Percentiles rank a stretch among this genome's conserved stretches.
phyloP scores from a whole-genome alignment of 2,113 vertebrate species.

The Epinephelus fuscoguttatus region DNA sequence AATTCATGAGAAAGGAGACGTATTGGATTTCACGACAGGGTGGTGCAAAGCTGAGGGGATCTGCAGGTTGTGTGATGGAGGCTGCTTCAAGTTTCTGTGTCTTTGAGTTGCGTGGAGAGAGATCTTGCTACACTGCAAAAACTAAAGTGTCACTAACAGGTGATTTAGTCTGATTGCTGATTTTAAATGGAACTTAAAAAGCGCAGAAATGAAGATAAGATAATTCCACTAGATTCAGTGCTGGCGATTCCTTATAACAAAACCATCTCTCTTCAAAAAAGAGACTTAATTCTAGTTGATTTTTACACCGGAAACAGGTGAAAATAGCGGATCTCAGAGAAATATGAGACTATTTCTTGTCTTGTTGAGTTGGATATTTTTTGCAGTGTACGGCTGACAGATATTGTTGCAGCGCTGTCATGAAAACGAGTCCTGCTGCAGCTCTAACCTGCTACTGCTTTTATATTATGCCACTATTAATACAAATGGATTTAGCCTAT shows the following conservation, averaged over 20 bases:
- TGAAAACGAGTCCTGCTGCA: slow-evolving; percentile 19
- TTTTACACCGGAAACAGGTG: not conserved
- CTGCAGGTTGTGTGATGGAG: slow-evolving; percentile 70
- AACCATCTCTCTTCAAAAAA: too few species aligned
- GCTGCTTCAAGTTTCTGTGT: slow-evolving; percentile 55
- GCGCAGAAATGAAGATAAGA: too few species aligned
- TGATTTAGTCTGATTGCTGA: not conserved
- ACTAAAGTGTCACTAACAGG: not conserved
- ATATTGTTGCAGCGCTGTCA: slow-evolving; percentile 39
- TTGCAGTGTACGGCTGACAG: slow-evolving; percentile 65
- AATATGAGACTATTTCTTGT: not conserved
- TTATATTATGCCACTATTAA: not conserved
- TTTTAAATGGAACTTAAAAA: not conserved
- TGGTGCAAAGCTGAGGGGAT: slow-evolving; percentile 71
- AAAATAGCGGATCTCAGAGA: not conserved
- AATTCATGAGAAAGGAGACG: slow-evolving; percentile 67
- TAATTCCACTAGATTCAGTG: not conserved
- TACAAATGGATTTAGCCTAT: not conserved
- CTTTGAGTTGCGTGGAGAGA: slow-evolving; percentile 54
- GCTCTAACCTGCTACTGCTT: not conserved
- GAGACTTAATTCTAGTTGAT: not conserved
- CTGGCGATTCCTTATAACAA: not conserved
- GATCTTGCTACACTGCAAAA: slow-evolving; percentile 39
- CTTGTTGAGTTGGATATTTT: slow-evolving; percentile 13
- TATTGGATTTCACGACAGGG: slow-evolving; percentile 76